phyloP scores from a whole-genome alignment of 1,140 invertebrate genomes.

The Radopholus similis region DNA sequence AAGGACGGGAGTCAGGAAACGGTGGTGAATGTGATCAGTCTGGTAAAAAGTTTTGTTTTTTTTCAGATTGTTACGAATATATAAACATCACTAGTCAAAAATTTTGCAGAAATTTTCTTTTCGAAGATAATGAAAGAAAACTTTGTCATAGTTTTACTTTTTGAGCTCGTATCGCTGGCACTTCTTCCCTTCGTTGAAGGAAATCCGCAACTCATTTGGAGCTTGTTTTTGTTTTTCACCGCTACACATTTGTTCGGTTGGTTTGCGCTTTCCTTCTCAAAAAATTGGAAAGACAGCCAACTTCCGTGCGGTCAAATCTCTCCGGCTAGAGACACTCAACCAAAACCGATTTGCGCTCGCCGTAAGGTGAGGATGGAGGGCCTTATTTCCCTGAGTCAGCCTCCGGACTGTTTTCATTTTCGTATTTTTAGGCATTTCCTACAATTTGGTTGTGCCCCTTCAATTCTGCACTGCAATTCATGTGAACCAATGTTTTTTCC shows the following conservation, averaged over 20 bases:
- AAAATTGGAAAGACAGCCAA: conserved; percentile 65
- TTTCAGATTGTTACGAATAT: conserved; percentile 31
- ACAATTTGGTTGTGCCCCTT: conserved; percentile 2
- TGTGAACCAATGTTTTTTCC: conserved; percentile 1
- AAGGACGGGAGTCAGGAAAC: conserved; percentile 96
- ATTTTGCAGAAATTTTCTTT: too few species aligned
- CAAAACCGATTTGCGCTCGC: conserved; percentile 32
- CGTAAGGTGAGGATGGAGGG: conserved; percentile 27
- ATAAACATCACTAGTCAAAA: not conserved
- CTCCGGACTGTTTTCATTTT: not conserved
- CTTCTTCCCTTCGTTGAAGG: conserved; percentile 54
- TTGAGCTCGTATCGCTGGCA: conserved; percentile 25
- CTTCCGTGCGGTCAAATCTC: conserved; percentile 74
- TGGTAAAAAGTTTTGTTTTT: too few species aligned
- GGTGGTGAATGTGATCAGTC: conserved; percentile 80
- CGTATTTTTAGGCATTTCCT: conserved; percentile 28
- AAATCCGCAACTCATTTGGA: conserved; percentile 67
- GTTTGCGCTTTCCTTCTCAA: not conserved
- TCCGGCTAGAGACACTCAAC: conserved; percentile 76
- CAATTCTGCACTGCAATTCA: conserved; percentile 14
- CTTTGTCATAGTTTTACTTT: too few species aligned
- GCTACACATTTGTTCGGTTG: conserved; percentile 71
- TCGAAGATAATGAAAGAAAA: too few species aligned
- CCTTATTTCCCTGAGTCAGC: not conserved
- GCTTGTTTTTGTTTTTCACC: conserved; percentile 72